Evolutionary conservation across 2,888 invertebrate genomes (phyloP).

Genomic region (Caenorhabditis zanzibari): DNA sequence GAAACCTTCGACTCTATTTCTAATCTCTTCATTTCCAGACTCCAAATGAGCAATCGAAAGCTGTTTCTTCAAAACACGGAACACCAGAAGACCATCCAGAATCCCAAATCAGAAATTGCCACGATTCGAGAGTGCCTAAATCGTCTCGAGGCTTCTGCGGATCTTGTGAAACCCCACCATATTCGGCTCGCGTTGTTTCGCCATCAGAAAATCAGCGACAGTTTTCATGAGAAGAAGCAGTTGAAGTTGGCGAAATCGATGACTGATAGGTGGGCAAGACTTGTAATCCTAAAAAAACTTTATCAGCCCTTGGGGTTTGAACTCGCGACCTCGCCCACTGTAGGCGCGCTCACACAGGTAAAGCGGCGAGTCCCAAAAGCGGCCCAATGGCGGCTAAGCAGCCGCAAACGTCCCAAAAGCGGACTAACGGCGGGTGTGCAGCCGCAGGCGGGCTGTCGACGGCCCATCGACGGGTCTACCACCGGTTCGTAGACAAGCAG

Average conservation of each 20-base stretch:
- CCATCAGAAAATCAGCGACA: not conserved
- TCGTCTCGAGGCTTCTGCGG: not conserved
- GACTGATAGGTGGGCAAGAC: not conserved
- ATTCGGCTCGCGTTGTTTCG: not conserved
- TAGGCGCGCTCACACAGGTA: no score
- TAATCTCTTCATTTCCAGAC: not conserved
- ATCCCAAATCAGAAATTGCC: not conserved
- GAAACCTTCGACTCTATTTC: no score
- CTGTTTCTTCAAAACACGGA: not conserved
- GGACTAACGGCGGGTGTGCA: no score
- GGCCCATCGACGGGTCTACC: no score
- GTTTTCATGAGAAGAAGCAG: not conserved
- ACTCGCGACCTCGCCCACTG: no score
- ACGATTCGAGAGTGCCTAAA: not conserved
- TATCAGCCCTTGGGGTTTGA: no score
- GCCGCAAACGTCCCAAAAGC: no score
- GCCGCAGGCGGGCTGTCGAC: no score
- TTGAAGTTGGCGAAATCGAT: not conserved
- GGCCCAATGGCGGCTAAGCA: no score
- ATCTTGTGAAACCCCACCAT: not conserved
- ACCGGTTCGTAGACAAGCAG: no score
- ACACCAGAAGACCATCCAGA: not conserved
- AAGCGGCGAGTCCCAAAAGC: no score
- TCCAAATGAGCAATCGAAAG: not conserved
- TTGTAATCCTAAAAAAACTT: not conserved